Evolutionary conservation across 2,797 vertebrate species (phyloP).

Genomic region (Graptemys geographica): DNA sequence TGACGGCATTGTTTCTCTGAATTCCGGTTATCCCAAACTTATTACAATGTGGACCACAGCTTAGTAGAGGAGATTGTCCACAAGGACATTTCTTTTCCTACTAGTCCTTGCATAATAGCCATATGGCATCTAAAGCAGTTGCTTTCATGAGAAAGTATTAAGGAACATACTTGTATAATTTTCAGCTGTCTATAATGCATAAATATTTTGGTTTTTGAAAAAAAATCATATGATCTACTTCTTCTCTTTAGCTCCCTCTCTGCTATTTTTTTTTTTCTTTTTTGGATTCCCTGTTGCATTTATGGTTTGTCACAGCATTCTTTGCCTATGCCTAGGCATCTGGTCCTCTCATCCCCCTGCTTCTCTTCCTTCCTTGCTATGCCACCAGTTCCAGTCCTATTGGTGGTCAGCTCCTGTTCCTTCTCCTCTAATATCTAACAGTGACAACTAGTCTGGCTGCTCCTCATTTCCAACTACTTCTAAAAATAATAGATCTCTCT

Average conservation of each 20-base stretch:
- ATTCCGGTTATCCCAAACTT: neutral
- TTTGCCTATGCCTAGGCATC: neutral
- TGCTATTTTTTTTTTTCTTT: too few species aligned
- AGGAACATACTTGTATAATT: neutral
- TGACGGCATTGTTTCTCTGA: too few species aligned
- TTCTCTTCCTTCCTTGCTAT: neutral
- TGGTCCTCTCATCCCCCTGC: neutral
- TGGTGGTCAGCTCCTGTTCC: neutral
- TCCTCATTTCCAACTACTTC: neutral
- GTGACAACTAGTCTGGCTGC: neutral
- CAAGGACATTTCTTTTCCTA: neutral
- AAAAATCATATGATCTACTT: neutral
- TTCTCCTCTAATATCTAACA: neutral
- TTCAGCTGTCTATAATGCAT: neutral
- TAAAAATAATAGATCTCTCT: neutral
- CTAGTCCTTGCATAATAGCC: neutral
- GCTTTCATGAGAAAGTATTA: neutral
- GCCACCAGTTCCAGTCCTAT: neutral
- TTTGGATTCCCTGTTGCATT: neutral
- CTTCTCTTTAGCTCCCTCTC: neutral
- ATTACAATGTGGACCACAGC: neutral
- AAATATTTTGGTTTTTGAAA: neutral
- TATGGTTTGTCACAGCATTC: neutral
- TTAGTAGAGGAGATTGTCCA: neutral
- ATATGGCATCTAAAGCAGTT: neutral